phyloP scores from a whole-genome alignment of 2,888 invertebrate genomes.

The Lomographa bimaculata region DNA sequence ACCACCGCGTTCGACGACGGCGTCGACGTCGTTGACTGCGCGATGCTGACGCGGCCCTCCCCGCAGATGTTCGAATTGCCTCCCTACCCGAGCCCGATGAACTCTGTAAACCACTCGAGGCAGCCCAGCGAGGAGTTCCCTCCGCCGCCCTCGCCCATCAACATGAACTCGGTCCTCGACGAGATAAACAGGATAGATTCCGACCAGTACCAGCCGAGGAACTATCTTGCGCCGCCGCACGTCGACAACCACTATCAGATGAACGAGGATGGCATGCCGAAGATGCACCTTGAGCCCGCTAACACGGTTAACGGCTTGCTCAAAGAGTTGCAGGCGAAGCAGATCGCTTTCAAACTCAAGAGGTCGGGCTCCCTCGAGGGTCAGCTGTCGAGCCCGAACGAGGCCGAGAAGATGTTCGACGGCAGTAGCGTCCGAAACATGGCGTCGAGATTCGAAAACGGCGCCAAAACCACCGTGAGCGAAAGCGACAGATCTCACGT shows the following conservation, averaged over 20 bases:
- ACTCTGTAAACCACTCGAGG: conserved; percentile 90
- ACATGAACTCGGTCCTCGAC: conserved; percentile 86
- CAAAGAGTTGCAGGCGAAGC: conserved; percentile 87
- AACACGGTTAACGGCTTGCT: conserved; percentile 86
- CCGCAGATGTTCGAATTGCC: conserved; percentile 86
- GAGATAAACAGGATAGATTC: conserved; percentile 80
- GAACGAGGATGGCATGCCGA: conserved; percentile 30
- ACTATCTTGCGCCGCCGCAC: conserved; percentile 15
- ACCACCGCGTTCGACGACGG: conserved; percentile 72
- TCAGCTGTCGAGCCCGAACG: conserved; percentile 58
- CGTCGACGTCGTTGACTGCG: conserved; percentile 87
- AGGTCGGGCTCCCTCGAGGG: conserved; percentile 66
- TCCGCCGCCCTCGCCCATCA: conserved; percentile 92
- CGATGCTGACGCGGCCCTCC: conserved; percentile 63
- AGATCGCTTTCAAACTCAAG: conserved; percentile 45
- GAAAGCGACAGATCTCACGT: conserved; percentile 68
- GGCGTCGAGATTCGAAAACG: conserved; percentile 90
- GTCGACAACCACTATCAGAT: conserved; percentile 39
- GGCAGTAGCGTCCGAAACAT: conserved; percentile 88
- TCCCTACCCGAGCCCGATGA: conserved; percentile 91
- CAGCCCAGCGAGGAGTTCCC: conserved; percentile 96
- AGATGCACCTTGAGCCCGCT: conserved; percentile 24
- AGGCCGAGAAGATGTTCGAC: conserved; percentile 47
- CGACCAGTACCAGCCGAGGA: conserved; percentile 28
- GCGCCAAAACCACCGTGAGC: conserved; percentile 46